Conservation (phyloP, 2,113 vertebrate genomes). For the Echinops telfairi region DNA sequence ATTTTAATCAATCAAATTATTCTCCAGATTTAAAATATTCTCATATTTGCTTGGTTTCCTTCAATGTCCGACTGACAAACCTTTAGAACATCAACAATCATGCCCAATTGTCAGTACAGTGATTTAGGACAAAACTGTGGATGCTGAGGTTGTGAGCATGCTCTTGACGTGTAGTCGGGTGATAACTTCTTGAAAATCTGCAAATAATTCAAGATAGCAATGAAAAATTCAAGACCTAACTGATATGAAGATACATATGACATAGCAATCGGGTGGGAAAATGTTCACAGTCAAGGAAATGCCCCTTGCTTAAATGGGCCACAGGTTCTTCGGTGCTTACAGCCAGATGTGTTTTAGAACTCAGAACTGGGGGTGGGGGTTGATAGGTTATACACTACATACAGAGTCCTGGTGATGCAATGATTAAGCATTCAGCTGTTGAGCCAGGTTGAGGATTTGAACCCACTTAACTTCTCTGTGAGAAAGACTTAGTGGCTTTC, state of each 20-base stretch:
- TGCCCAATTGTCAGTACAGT: background rate
- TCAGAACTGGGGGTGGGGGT: background rate
- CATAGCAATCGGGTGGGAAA: background rate
- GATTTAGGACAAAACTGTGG: background rate
- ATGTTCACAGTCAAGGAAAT: conserved; percentile 9
- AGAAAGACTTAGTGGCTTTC: background rate
- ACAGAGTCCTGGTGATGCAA: background rate
- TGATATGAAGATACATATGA: background rate
- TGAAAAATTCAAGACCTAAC: conserved; percentile 42
- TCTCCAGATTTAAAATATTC: conserved; percentile 39
- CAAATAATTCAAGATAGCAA: background rate
- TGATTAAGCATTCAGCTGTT: background rate
- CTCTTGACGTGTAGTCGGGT: background rate
- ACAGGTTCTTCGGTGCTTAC: background rate
- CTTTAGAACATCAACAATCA: background rate
- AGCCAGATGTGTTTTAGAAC: background rate
- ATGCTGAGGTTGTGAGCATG: background rate
- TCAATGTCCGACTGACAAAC: background rate
- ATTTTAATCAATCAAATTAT: background rate
- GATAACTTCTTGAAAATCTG: background rate
- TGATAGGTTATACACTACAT: background rate
- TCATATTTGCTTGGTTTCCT: background rate
- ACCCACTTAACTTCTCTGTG: background rate
- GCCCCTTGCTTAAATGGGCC: background rate
- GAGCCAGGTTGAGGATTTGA: background rate